phyloP scores from a whole-genome alignment of 2,797 vertebrate genomes.

The Semotilus atromaculatus region DNA sequence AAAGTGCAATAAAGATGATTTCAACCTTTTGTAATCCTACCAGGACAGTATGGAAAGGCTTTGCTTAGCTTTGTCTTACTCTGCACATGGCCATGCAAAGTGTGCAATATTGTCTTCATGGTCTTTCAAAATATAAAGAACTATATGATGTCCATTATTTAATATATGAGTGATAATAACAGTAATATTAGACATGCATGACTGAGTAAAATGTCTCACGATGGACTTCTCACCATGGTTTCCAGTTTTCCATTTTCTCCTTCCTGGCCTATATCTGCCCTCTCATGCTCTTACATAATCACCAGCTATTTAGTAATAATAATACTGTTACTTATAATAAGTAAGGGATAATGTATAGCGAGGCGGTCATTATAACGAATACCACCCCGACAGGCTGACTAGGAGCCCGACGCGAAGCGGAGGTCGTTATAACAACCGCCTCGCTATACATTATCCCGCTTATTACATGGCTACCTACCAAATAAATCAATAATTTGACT shows the following conservation, averaged over 20 bases:
- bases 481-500: too few relatives aligned
- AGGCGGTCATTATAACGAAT: too few relatives aligned
- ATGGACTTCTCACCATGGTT: neutral
- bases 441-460: too few relatives aligned
- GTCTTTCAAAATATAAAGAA: neutral
- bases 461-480: too few relatives aligned
- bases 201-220: neutral
- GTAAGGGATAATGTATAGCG: too few relatives aligned
- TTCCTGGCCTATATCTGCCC: neutral
- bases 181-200: neutral
- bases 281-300: neutral
- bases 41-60: neutral
- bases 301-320: neutral
- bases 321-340: too few relatives aligned
- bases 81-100: neutral
- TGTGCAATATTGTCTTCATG: neutral
- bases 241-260: neutral
- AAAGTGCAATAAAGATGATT: slow-evolving; percentile 1
- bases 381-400: too few relatives aligned
- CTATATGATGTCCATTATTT: neutral
- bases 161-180: neutral
- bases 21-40: neutral
- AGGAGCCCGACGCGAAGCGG: too few relatives aligned
- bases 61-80: neutral
- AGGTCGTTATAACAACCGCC: too few relatives aligned